Percentiles rank a stretch among this genome's conserved stretches.
Conservation (phyloP, 1,140 invertebrate genomes). For the Drosophila novamexicana region DNA sequence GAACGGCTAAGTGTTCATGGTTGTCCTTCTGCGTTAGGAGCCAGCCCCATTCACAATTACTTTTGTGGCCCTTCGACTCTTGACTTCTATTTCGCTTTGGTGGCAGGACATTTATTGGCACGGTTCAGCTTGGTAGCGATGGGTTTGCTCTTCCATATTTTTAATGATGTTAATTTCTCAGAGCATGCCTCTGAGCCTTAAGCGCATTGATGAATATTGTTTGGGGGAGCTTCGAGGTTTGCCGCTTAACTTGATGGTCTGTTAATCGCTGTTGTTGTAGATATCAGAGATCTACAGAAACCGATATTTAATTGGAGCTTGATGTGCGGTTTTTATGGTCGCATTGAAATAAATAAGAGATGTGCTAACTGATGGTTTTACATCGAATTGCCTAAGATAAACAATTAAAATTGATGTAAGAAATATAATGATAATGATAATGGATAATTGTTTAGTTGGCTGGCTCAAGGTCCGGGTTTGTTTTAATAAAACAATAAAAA, state of each 20-base stretch:
- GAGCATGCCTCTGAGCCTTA: constrained; percentile 40
- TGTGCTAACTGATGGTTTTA: too few species aligned
- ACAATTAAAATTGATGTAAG: too few species aligned
- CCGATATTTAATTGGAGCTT: constrained; percentile 56
- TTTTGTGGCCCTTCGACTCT: constrained; percentile 44
- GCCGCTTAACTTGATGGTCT: constrained; percentile 44
- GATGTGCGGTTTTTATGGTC: constrained; percentile 4
- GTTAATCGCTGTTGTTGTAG: constrained; percentile 64
- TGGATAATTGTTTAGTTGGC: too few species aligned
- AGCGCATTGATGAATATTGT: constrained; percentile 30
- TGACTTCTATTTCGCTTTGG: constrained; percentile 7
- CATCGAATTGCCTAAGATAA: too few species aligned
- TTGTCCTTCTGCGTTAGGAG: background rate
- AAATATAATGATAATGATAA: too few species aligned
- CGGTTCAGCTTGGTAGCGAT: constrained; percentile 26
- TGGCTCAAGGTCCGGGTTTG: too few species aligned
- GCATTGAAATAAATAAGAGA: too few species aligned
- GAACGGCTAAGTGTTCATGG: constrained; percentile 1
- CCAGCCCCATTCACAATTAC: constrained; percentile 53
- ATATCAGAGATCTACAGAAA: constrained; percentile 29
- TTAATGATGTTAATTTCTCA: constrained; percentile 73
- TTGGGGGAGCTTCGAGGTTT: too few species aligned
- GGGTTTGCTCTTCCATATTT: constrained; percentile 50
- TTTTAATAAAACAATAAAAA: too few species aligned
- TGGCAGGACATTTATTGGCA: constrained; percentile 70